Conservation (phyloP, 2,888 invertebrate genomes). For the Callyntrura sp. region DNA sequence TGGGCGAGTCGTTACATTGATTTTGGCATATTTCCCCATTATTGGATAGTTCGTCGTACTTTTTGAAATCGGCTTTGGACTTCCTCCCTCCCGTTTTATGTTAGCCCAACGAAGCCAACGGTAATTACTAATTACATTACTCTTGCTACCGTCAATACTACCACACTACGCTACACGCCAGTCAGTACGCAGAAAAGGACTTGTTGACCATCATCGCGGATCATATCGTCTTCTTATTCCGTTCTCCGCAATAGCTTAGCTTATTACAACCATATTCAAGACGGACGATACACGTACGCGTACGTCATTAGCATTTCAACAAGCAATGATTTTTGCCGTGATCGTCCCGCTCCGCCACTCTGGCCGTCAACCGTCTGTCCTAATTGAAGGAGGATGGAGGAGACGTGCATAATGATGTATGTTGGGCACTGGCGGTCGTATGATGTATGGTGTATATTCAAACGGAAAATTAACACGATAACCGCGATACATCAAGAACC, state of each 20-base stretch:
- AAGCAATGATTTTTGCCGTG: neutral
- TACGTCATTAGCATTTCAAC: no score
- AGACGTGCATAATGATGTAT: neutral
- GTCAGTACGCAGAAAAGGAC: neutral
- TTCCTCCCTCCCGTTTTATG: conserved; percentile 33
- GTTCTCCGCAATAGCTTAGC: neutral
- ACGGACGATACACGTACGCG: neutral
- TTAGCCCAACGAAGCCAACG: neutral
- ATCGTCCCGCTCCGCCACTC: neutral
- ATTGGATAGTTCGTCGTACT: neutral
- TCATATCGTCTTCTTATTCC: neutral
- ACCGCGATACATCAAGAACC: no score
- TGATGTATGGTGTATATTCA: no score
- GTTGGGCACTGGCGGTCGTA: no score
- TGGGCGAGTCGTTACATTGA: neutral
- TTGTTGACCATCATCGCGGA: conserved; percentile 23
- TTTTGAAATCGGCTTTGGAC: neutral
- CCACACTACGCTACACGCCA: neutral
- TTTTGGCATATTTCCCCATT: neutral
- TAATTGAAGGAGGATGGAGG: neutral
- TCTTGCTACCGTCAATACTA: neutral
- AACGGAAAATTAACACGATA: no score
- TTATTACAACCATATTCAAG: neutral
- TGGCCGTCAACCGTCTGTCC: no score
- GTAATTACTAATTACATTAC: neutral